Conservation (phyloP, 2,888 invertebrate species). For the Bhutanitis thaidina region DNA sequence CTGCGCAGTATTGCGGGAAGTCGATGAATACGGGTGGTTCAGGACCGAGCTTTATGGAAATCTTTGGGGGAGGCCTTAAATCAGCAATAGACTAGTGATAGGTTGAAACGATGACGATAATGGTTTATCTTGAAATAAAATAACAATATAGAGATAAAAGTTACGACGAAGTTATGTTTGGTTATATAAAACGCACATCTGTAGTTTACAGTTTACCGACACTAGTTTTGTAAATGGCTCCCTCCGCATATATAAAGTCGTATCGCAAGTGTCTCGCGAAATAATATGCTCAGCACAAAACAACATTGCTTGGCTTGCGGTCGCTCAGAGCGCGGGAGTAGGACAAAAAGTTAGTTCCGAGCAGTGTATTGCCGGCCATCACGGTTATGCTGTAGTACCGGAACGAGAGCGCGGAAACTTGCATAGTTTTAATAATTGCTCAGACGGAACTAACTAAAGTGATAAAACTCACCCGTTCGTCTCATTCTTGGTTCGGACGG, state of each 20-base stretch:
- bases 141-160: too few relatives aligned
- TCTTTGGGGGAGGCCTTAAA: too few relatives aligned
- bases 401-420: slow-evolving; percentile 24
- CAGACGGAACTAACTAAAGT: slow-evolving; percentile 31
- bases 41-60: too few relatives aligned
- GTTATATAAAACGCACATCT: too few relatives aligned
- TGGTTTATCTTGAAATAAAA: too few relatives aligned
- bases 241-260: not conserved
- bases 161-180: too few relatives aligned
- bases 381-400: slow-evolving; percentile 4
- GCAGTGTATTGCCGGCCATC: slow-evolving; percentile 7
- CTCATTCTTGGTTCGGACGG: slow-evolving; percentile 26
- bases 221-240: not conserved
- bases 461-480: slow-evolving; percentile 35
- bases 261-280: slow-evolving; percentile 3
- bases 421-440: slow-evolving; percentile 22
- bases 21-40: too few relatives aligned
- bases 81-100: too few relatives aligned
- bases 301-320: slow-evolving; percentile 4
- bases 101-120: too few relatives aligned
- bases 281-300: slow-evolving; percentile 3
- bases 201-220: too few relatives aligned
- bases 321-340: slow-evolving; percentile 1
- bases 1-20: too few relatives aligned
- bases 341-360: slow-evolving; percentile 11